Percentiles rank a stretch among this genome's conserved stretches.
Conservation (phyloP, 1,140 invertebrate genomes). For the Bemisia tabaci region DNA sequence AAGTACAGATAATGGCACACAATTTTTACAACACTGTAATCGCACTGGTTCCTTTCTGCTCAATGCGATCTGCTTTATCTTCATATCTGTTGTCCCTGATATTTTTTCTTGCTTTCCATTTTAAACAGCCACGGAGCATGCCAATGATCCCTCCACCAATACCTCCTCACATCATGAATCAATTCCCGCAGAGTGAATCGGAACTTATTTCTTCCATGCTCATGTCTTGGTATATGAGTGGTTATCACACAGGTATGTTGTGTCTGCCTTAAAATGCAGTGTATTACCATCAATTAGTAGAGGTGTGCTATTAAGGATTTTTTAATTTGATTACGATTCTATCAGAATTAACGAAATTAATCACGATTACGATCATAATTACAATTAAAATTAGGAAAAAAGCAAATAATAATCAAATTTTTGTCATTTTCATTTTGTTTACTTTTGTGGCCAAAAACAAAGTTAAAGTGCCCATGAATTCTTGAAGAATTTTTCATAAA, state of each 20-base stretch:
- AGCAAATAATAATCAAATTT: neutral
- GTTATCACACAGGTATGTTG: slow-evolving; percentile 64
- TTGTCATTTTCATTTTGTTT: neutral
- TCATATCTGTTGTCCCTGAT: too few species aligned
- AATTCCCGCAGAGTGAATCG: slow-evolving; percentile 32
- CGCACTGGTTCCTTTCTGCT: too few species aligned
- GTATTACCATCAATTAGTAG: too few species aligned
- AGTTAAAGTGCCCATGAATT: too few species aligned
- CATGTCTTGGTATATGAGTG: slow-evolving; percentile 83
- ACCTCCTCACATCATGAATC: slow-evolving; percentile 28
- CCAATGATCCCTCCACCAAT: slow-evolving; percentile 34
- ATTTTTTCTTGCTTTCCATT: neutral
- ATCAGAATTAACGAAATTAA: neutral
- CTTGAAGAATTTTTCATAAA: too few species aligned
- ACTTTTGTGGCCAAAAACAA: too few species aligned
- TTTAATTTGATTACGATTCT: neutral
- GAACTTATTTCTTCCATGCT: slow-evolving; percentile 71
- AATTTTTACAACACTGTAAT: too few species aligned
- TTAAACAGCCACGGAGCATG: neutral
- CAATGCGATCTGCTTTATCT: too few species aligned
- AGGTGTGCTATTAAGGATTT: too few species aligned
- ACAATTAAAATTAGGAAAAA: too few species aligned
- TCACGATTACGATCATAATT: neutral
- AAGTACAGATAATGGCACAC: too few species aligned
- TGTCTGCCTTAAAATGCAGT: too few species aligned